These are phyloP conservation scores for Cataglyphis albicans DNA, from an alignment of 2,888 invertebrate genomes.

Conservation along the genomic window DNA sequence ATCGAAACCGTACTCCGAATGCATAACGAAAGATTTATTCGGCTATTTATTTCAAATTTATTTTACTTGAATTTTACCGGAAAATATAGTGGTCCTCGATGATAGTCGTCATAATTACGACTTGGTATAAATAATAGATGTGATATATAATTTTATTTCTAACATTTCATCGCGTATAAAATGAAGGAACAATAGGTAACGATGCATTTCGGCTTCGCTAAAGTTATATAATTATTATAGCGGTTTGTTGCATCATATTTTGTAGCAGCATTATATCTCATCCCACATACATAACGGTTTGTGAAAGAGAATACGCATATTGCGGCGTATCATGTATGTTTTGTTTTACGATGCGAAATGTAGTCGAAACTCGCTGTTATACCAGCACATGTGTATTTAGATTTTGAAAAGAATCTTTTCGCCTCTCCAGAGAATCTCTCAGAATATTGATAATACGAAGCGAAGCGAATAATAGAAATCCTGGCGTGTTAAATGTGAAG, in stretches of 20 bases:
- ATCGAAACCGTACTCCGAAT: slow-evolving; percentile 26
- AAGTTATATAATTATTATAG: slow-evolving; percentile 10
- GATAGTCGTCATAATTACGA: neutral
- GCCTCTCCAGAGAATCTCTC: neutral
- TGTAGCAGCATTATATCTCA: slow-evolving; percentile 22
- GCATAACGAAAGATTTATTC: slow-evolving; percentile 40
- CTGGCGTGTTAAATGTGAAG: neutral
- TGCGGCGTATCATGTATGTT: neutral
- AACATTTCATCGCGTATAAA: neutral
- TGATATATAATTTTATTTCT: neutral
- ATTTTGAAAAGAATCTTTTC: neutral
- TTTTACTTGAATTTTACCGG: neutral
- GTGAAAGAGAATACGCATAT: slow-evolving; percentile 20
- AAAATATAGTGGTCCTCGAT: neutral
- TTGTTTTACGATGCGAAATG: slow-evolving; percentile 3
- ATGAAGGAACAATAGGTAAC: neutral
- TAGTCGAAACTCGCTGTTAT: slow-evolving; percentile 1
- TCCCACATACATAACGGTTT: neutral
- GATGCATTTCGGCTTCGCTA: neutral
- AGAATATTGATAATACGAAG: neutral
- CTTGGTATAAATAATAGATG: neutral
- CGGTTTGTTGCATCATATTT: slow-evolving; percentile 18
- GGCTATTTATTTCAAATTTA: neutral
- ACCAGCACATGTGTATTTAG: neutral
- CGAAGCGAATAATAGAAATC: neutral